phyloP scores from a whole-genome alignment of 2,113 vertebrate species.

The Leptobrachium leishanense region DNA sequence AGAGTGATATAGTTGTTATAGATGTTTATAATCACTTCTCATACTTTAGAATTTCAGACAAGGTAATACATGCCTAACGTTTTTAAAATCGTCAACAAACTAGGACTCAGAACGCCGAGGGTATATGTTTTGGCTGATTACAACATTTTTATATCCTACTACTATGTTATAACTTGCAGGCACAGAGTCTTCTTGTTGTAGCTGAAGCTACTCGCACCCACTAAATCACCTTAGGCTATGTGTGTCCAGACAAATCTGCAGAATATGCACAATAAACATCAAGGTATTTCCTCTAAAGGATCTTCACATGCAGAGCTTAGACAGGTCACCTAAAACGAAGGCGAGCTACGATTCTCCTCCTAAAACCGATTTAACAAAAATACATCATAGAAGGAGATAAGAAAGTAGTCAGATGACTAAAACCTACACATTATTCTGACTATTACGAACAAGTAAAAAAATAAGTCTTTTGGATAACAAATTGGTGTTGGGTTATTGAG shows the following conservation, averaged over 20 bases:
- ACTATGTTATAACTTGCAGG: constrained; percentile 19
- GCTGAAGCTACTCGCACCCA: not conserved
- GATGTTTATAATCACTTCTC: not conserved
- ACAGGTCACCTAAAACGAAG: too few relatives aligned
- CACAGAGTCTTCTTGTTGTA: not conserved
- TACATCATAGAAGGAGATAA: too few relatives aligned
- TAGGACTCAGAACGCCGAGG: not conserved
- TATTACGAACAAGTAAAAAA: too few relatives aligned
- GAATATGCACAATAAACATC: not conserved
- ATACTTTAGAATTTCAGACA: constrained; percentile 10
- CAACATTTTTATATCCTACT: not conserved
- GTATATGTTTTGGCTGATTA: not conserved
- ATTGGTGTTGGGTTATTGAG: too few relatives aligned
- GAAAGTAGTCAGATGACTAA: too few relatives aligned
- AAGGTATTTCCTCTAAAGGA: not conserved
- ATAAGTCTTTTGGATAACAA: too few relatives aligned
- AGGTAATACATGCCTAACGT: constrained; percentile 11
- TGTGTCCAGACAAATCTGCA: not conserved
- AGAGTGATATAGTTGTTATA: not conserved
- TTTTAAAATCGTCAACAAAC: not conserved
- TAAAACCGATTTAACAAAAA: too few relatives aligned
- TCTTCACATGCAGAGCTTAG: not conserved
- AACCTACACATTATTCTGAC: too few relatives aligned
- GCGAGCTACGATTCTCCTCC: too few relatives aligned
- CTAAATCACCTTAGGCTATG: not conserved